Conservation (phyloP, 35 echinoderm and acorn worm species). For the Anneissia japonica region DNA sequence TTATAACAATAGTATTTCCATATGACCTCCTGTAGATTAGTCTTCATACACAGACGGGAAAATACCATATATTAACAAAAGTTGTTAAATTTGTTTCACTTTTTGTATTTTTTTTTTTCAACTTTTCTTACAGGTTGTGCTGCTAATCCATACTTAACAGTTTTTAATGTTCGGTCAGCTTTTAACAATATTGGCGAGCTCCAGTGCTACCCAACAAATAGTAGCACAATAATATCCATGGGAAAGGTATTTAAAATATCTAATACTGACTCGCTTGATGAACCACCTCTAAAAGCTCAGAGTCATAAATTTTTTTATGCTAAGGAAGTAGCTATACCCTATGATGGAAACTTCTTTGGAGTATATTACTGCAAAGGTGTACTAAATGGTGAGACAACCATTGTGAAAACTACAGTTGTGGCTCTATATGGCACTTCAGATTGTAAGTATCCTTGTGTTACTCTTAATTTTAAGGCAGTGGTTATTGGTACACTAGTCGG, state of each 20-base stretch:
- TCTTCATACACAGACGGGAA: no score
- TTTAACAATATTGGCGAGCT: neutral
- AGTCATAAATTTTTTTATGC: neutral
- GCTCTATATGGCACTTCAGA: neutral
- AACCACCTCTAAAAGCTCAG: neutral
- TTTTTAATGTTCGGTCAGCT: neutral
- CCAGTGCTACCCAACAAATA: neutral
- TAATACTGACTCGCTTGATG: neutral
- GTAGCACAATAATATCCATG: neutral
- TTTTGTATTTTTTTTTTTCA: no score
- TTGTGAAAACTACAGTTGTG: neutral
- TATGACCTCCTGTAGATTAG: no score
- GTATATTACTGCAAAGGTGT: neutral
- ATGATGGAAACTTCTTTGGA: neutral
- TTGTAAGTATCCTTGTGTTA: neutral
- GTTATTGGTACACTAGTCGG: no score
- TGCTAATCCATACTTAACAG: neutral
- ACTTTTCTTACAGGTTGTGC: neutral
- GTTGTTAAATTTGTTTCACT: no score
- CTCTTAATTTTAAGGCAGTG: no score
- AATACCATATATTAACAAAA: no score
- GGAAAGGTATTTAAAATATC: neutral
- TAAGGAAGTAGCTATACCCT: neutral
- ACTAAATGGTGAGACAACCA: neutral
- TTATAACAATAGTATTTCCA: no score